Evolutionary conservation across 2,113 vertebrate genomes (phyloP).

Genomic region (Proteles cristata): DNA sequence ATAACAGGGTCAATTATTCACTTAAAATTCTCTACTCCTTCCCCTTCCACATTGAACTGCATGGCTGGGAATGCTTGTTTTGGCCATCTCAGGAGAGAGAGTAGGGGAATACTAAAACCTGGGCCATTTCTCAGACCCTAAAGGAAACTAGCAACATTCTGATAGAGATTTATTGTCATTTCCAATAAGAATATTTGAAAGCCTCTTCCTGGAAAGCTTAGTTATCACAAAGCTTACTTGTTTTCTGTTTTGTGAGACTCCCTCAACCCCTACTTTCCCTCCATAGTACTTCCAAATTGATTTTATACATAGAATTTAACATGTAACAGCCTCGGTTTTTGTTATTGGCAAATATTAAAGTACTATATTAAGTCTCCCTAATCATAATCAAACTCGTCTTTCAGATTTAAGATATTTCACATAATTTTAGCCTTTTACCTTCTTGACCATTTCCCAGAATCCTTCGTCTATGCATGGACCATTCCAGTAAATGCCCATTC

Average conservation of each 20-base stretch:
- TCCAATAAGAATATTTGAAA: slow-evolving; percentile 43
- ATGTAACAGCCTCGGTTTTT: slow-evolving; percentile 3
- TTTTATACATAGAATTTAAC: slow-evolving; percentile 47
- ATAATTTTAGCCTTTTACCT: neutral
- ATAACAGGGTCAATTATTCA: neutral
- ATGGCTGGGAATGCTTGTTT: neutral
- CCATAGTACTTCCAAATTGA: neutral
- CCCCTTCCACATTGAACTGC: neutral
- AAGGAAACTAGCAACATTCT: slow-evolving; percentile 18
- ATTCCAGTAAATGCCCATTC: neutral
- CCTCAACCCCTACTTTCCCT: neutral
- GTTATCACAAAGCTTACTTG: neutral
- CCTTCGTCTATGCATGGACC: neutral
- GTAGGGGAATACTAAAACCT: neutral
- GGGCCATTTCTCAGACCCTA: neutral
- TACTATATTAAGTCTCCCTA: neutral
- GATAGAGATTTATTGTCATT: neutral
- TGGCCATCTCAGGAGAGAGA: neutral
- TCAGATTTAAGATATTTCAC: slow-evolving; percentile 47
- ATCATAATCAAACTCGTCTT: slow-evolving; percentile 57
- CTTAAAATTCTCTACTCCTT: neutral
- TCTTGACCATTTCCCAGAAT: neutral
- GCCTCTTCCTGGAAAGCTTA: neutral
- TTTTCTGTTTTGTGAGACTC: slow-evolving; percentile 6
- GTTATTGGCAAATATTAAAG: slow-evolving; percentile 76